These are phyloP conservation scores for Syngnathus acus DNA, from an alignment of 2,797 vertebrate genomes.

Conservation along the genomic window DNA sequence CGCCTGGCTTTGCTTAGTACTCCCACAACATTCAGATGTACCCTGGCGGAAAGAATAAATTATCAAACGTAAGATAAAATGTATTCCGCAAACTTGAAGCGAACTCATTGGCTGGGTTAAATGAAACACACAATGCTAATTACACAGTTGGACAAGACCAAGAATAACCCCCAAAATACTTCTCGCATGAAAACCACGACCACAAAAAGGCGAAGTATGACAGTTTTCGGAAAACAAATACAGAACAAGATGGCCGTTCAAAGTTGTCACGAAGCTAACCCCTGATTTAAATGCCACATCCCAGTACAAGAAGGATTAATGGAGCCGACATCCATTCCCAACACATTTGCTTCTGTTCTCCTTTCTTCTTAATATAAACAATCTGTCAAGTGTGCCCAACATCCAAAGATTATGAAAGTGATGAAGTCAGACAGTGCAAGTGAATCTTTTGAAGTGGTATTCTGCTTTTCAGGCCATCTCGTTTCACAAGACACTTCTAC, in stretches of 20 bases:
- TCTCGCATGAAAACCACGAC: neutral
- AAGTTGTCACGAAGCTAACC: neutral
- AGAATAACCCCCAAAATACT: slow-evolving; percentile 4
- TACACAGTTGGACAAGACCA: slow-evolving; percentile 1
- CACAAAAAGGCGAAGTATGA: neutral
- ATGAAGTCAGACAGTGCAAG: slow-evolving; percentile 18
- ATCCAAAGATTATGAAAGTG: slow-evolving; percentile 11
- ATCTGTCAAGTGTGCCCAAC: slow-evolving; percentile 7
- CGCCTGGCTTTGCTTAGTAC: slow-evolving; percentile 39
- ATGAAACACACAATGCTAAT: no score
- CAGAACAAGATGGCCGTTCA: neutral
- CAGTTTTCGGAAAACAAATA: neutral
- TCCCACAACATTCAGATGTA: slow-evolving; percentile 35
- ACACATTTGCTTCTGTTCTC: slow-evolving; percentile 37
- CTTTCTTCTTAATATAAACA: slow-evolving; percentile 37
- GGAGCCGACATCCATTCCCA: slow-evolving; percentile 27
- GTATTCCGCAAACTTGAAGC: neutral
- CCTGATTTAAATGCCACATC: slow-evolving; percentile 2
- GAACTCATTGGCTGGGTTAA: slow-evolving; percentile 6
- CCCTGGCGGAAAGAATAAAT: slow-evolving; percentile 39
- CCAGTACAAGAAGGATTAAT: neutral
- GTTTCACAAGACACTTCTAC: slow-evolving; percentile 11
- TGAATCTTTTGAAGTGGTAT: slow-evolving; percentile 18
- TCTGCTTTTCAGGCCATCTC: slow-evolving; percentile 15
- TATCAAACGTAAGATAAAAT: slow-evolving; percentile 15